Evolutionary conservation across 2,888 invertebrate species (phyloP), one percentile per base, ranked within the genome.

Genomic region (Pilophorus perplexus): DNA sequence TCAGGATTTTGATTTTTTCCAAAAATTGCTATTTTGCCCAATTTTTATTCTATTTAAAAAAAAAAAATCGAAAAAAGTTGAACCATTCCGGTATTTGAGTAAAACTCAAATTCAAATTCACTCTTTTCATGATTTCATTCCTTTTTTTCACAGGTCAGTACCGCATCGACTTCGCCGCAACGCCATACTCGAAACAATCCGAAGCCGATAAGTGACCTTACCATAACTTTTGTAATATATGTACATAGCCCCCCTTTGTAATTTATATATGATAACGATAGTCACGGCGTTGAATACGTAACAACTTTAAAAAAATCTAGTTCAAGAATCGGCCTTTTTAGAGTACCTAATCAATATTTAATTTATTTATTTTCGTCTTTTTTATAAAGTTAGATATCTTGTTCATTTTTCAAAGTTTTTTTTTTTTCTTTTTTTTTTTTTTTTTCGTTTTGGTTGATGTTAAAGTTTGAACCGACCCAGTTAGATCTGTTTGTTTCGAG

Each of bases 131-230:
- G n/a, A n/a, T n/a, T n/a, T n/a, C n/a, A n/a, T 18, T 25, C 18
- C 67, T 71, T 72, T 68, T 77, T 77, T 71, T 77, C 77, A 71
- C 76, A 79, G 79, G 78, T 71, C 78, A 78, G 71, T 79, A 79
- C 72, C 76, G 78, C 71, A 73, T 79, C 72, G 79, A 79, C 74
- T 79, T 78, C 72, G 74, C 75, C 71, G 75, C 77, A 72, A 75
- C 76, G 74, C 78, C 77, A 73, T 77, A 77, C 73, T 74, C 77
- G 69, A 78, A 77, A 71, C 77, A 64, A 33, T 38, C 66, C 4
- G 68, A 68, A 40, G 75, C 76, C 72, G 79, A 79, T 73, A 79
- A 79, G 78, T 79, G 79, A 79, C 79, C 77, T 75, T 66, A 60
- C 40, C 67, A 52, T 46, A 55, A 46, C 54, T 40, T 54, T 33